Conservation (phyloP, 2,113 vertebrate species). For the Rostratula benghalensis region DNA sequence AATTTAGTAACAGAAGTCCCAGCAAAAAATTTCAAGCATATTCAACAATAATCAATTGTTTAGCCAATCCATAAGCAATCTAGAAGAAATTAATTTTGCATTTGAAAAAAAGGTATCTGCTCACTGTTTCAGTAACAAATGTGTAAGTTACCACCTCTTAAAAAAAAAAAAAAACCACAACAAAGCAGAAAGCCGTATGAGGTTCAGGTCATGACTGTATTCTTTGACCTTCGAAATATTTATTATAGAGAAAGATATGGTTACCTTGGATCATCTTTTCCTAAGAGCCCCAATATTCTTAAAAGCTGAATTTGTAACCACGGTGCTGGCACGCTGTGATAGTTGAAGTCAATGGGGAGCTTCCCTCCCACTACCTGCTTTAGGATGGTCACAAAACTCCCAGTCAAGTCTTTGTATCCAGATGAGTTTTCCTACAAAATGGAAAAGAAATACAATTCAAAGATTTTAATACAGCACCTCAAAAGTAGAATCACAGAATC, state of each 20-base stretch:
- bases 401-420: conserved; percentile 88
- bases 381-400: conserved; percentile 91
- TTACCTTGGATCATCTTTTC: conserved; percentile 92
- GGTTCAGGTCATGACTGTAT: not conserved
- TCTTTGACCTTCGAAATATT: not conserved
- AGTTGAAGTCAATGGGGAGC: conserved; percentile 92
- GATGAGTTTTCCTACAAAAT: conserved; percentile 83
- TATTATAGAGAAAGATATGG: not conserved
- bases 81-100: not conserved
- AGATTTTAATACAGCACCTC: not conserved
- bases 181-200: not conserved
- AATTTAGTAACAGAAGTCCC: not conserved
- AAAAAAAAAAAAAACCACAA: not conserved
- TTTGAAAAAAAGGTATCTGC: not conserved
- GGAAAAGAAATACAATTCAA: not conserved
- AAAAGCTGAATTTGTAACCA: conserved; percentile 98
- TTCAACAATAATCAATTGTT: not conserved
- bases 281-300: conserved; percentile 88
- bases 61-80: not conserved
- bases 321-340: conserved; percentile 93
- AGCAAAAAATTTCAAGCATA: not conserved
- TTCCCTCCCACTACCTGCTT: conserved; percentile 96
- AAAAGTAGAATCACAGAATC: too few species aligned
- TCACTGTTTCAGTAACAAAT: not conserved
- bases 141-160: not conserved